These are phyloP conservation scores for Gandaritis pyraliata DNA, from an alignment of 2,888 invertebrate genomes.

Conservation along the genomic window DNA sequence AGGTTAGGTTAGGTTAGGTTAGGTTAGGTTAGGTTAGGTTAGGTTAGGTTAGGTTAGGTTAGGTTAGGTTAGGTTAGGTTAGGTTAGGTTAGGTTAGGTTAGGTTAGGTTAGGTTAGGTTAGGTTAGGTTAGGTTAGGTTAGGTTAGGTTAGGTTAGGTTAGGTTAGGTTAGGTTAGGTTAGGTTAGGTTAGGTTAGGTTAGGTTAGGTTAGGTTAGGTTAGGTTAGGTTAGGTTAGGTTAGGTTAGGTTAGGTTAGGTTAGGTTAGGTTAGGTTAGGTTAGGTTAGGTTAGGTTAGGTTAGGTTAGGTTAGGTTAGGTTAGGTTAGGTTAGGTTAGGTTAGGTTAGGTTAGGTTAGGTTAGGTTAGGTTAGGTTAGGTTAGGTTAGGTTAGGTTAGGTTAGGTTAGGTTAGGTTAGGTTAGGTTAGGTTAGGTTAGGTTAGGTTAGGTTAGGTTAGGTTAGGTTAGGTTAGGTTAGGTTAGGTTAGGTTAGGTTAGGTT, in stretches of 20 bases:
- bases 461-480: constrained; percentile 36
- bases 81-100: constrained; percentile 38
- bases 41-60: constrained; percentile 38
- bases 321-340: constrained; percentile 36
- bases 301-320: constrained; percentile 37
- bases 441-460: constrained; percentile 37
- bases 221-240: constrained; percentile 27
- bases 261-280: constrained; percentile 14
- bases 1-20: constrained; percentile 35
- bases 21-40: constrained; percentile 34
- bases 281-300: constrained; percentile 37
- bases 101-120: constrained; percentile 39
- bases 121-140: constrained; percentile 37
- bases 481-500: constrained; percentile 37
- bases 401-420: constrained; percentile 31
- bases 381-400: constrained; percentile 32
- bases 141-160: constrained; percentile 32
- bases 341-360: constrained; percentile 34
- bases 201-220: constrained; percentile 33
- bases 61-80: constrained; percentile 40
- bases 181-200: constrained; percentile 33
- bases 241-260: constrained; percentile 2
- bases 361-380: constrained; percentile 34
- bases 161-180: constrained; percentile 32
- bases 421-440: constrained; percentile 33